A percentile compares a stretch with the other conserved stretches of the same genome.
Evolutionary conservation across 2,113 vertebrate genomes (phyloP).

Genomic region (Hemiscyllium ocellatum): DNA sequence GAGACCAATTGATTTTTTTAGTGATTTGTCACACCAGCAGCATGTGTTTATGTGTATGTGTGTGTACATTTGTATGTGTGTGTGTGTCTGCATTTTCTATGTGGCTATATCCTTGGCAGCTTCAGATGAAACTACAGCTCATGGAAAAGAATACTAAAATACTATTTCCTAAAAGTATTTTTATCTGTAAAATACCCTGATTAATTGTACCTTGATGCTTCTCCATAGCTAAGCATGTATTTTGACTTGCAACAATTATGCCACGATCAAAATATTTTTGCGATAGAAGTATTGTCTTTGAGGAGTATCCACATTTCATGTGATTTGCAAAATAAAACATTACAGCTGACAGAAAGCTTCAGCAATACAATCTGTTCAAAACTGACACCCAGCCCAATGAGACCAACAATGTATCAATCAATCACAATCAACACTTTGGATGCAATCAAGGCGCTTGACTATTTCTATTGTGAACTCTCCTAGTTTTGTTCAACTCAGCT

Average conservation of each 20-base stretch:
- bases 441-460: neutral
- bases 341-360: neutral
- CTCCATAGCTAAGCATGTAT: neutral
- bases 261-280: neutral
- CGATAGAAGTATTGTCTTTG: neutral
- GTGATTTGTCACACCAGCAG: neutral
- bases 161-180: neutral
- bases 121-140: neutral
- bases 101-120: too few relatives aligned
- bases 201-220: neutral
- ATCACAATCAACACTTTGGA: neutral
- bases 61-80: neutral
- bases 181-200: neutral
- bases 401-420: neutral
- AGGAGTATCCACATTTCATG: neutral
- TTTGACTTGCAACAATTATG: neutral
- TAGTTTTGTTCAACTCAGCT: neutral
- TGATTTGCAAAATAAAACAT: neutral
- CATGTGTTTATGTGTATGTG: neutral
- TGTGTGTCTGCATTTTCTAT: neutral
- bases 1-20: conserved; percentile 20
- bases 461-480: neutral
- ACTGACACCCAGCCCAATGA: neutral
- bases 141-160: neutral
- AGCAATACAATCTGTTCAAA: neutral